phyloP scores from a whole-genome alignment of 2,113 vertebrate species.

The Eira barbara region DNA sequence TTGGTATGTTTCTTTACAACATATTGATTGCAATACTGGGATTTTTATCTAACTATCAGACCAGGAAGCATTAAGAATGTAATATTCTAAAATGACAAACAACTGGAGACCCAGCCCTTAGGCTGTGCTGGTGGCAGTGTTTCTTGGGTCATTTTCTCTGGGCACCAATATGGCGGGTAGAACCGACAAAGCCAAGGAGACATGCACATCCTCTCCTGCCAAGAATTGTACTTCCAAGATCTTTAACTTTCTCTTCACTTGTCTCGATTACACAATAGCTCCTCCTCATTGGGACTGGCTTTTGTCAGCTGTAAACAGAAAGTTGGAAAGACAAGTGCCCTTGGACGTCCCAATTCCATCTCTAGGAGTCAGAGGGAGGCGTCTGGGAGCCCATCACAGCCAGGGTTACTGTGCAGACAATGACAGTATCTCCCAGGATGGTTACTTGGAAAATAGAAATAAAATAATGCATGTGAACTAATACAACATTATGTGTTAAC shows the following conservation, averaged over 20 bases:
- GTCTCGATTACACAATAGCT: too few species aligned
- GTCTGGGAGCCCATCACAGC: background rate
- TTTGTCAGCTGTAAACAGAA: background rate
- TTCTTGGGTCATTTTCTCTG: background rate
- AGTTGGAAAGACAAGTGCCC: background rate
- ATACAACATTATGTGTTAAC: background rate
- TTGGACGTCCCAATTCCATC: rapidly evolving
- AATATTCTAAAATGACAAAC: background rate
- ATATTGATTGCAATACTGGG: background rate
- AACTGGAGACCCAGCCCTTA: background rate
- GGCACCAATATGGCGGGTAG: rapidly evolving
- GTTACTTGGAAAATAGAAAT: background rate
- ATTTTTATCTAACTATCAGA: background rate
- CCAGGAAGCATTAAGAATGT: background rate
- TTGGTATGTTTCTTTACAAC: background rate
- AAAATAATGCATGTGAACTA: background rate
- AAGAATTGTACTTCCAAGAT: too few species aligned
- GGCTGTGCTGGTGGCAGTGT: background rate
- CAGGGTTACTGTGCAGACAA: background rate
- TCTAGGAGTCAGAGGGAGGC: background rate
- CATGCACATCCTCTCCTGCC: rapidly evolving
- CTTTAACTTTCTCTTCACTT: background rate
- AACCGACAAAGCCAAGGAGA: rapidly evolving
- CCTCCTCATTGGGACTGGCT: background rate
- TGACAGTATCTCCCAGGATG: background rate